These are phyloP conservation scores for Blastomussa wellsi DNA, from an alignment of 92 coral and sea anemone species.

Conservation along the genomic window DNA sequence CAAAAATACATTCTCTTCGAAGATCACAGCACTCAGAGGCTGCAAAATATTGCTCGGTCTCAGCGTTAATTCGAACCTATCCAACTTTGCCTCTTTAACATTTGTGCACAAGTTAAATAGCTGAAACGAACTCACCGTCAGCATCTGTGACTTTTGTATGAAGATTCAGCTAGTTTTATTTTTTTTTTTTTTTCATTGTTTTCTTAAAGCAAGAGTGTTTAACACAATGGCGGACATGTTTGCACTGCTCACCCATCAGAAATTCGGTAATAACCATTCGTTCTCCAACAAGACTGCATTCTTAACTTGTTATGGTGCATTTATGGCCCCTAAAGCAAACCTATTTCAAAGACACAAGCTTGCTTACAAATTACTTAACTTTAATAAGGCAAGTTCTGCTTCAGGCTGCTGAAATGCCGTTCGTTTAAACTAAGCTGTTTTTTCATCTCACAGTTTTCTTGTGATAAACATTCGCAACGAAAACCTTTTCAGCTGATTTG, in stretches of 20 bases:
- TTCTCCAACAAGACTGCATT: not conserved
- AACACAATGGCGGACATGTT: not conserved
- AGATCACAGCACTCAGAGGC: not conserved
- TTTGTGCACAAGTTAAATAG: not conserved
- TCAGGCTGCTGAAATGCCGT: not conserved
- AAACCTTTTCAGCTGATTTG: not conserved
- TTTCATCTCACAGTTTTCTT: not conserved
- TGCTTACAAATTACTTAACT: not conserved
- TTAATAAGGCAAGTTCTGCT: not conserved
- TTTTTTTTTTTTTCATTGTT: not conserved
- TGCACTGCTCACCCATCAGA: not conserved
- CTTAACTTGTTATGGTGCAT: not conserved
- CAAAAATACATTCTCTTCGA: not conserved
- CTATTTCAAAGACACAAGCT: not conserved
- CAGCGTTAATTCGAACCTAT: not conserved
- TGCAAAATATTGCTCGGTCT: not conserved
- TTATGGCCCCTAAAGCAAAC: not conserved
- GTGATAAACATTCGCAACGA: not conserved
- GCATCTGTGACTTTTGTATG: not conserved
- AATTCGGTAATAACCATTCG: not conserved
- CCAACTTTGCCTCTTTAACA: not conserved
- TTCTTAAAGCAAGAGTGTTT: not conserved
- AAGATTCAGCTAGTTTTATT: not conserved
- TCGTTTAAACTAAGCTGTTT: constrained; percentile 3
- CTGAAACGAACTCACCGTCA: not conserved